A percentile compares a stretch with the other conserved stretches of the same genome.
Evolutionary conservation across 2,113 vertebrate genomes (phyloP).

Genomic region (Emydura subglobosa): DNA sequence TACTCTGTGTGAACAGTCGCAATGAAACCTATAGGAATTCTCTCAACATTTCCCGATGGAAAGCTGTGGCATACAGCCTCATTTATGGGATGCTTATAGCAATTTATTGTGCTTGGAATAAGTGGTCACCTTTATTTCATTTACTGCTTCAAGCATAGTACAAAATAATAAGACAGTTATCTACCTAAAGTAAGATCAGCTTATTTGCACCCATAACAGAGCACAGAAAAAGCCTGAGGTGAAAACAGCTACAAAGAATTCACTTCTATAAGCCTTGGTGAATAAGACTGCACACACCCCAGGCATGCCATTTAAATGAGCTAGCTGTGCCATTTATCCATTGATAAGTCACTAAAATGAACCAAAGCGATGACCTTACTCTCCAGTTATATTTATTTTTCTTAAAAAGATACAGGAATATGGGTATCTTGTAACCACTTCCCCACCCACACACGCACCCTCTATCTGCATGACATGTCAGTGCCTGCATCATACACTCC

Average conservation of each 20-base stretch:
- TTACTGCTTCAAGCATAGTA: background rate
- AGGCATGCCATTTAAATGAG: background rate
- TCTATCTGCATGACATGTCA: background rate
- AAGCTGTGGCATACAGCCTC: background rate
- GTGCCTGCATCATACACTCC: background rate
- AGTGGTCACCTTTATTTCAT: background rate
- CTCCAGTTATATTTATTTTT: background rate
- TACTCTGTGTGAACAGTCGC: background rate
- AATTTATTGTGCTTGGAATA: background rate
- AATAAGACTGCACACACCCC: background rate
- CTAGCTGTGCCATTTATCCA: background rate
- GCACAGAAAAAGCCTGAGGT: background rate
- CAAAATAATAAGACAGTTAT: constrained; percentile 1
- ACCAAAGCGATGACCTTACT: fast-evolving
- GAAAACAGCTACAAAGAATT: background rate
- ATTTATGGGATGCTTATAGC: background rate
- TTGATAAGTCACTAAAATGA: background rate
- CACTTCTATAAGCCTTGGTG: background rate
- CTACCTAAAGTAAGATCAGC: background rate
- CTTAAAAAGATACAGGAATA: background rate
- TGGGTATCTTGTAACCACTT: background rate
- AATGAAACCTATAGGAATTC: background rate
- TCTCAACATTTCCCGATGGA: background rate
- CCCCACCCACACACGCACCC: background rate
- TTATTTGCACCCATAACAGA: background rate